Evolutionary conservation across 2,888 invertebrate genomes (phyloP).

Genomic region (Pocota personata): DNA sequence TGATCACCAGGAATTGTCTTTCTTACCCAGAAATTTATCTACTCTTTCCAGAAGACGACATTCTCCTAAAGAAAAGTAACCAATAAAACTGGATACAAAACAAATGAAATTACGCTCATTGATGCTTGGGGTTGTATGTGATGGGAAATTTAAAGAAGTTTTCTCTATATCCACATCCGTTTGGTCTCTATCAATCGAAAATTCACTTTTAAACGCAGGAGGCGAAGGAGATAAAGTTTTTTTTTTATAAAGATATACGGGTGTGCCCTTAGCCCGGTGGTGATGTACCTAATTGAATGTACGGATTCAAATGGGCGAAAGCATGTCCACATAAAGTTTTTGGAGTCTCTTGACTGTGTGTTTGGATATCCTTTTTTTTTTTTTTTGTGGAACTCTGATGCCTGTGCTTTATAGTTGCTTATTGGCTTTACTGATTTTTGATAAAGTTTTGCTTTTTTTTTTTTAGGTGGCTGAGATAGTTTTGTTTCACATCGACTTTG

Average conservation of each 20-base stretch:
- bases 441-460: constrained; percentile 1
- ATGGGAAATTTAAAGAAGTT: constrained; percentile 61
- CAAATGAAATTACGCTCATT: constrained; percentile 69
- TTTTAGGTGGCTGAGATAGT: not conserved
- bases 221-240: constrained; percentile 32
- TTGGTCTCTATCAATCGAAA: constrained; percentile 63
- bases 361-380: not conserved
- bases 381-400: not conserved
- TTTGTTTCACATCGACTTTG: not conserved
- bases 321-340: constrained; percentile 56
- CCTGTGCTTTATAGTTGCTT: not conserved
- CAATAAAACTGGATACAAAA: constrained; percentile 57
- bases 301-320: constrained; percentile 54
- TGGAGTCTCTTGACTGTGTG: constrained; percentile 23
- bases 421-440: constrained; percentile 21
- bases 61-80: not conserved
- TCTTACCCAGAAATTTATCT: constrained; percentile 53
- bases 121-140: constrained; percentile 57
- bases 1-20: constrained; percentile 64
- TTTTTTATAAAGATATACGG: constrained; percentile 28
- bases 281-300: constrained; percentile 67
- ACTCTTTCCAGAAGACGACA: constrained; percentile 11
- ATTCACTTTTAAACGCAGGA: constrained; percentile 44
- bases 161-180: constrained; percentile 31
- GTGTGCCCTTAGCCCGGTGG: constrained; percentile 29